Conservation (phyloP, 2,888 invertebrate genomes). For the Scrobipalpa atriplicella region DNA sequence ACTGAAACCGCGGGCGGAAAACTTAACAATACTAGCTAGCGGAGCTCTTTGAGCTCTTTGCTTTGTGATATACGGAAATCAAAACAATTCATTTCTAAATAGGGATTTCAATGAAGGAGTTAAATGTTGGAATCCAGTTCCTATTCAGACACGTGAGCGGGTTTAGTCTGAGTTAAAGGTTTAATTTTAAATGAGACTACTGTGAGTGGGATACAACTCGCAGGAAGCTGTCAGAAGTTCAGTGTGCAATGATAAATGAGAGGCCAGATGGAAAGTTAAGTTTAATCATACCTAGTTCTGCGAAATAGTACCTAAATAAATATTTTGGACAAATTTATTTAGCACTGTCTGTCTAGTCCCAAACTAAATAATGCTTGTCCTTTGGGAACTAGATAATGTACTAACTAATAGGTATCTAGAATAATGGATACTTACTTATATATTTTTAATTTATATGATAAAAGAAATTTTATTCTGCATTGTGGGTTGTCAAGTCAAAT, state of each 20-base stretch:
- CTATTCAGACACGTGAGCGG: background rate
- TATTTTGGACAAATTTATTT: background rate
- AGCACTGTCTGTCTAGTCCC: too few relatives aligned
- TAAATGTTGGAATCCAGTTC: background rate
- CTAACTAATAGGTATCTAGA: too few relatives aligned
- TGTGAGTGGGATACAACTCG: background rate
- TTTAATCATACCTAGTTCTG: background rate
- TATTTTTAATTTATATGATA: too few relatives aligned
- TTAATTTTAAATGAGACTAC: background rate
- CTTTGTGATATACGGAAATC: background rate
- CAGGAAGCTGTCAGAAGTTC: background rate
- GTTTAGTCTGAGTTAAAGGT: background rate
- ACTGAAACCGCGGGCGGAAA: too few relatives aligned
- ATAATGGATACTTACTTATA: too few relatives aligned
- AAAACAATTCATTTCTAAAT: background rate
- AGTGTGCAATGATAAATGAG: slow-evolving; percentile 4
- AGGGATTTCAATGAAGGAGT: background rate
- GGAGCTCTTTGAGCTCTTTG: background rate
- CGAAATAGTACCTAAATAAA: too few relatives aligned
- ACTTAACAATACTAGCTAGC: too few relatives aligned
- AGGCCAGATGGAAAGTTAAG: background rate
- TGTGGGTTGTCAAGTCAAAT: too few relatives aligned
- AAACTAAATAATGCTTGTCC: too few relatives aligned
- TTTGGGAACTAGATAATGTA: too few relatives aligned
- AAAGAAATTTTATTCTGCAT: too few relatives aligned